Base-by-base conservation (phyloP, 1,140 invertebrate species). In the Nasonia vitripennis region DNA sequence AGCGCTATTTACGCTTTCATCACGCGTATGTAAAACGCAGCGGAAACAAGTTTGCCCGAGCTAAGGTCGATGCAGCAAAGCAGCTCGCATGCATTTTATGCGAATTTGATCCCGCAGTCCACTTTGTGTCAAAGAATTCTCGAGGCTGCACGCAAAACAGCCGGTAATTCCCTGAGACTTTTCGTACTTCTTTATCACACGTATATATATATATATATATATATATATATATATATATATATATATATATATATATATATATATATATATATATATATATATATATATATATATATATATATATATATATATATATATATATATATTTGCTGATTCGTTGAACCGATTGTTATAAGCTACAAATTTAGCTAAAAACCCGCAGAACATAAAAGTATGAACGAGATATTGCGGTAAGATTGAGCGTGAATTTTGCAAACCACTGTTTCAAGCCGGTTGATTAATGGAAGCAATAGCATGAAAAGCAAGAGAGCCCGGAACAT, bases 1-100 rank as follows among this genome's bases (percentile, higher is more conserved):
- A 71, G 27, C 68, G 23, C 68, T 71, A 71, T 71, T 71, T 31
- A 34, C 68, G 68, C 68, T 71, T 71, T 71, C 68, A 34, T 34
- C 68, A 14, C 68, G 31, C 68, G 68, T 71, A 71, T 71, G 68
- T 27, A 31, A 71, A 71, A 71, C 68, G 68, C 31, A 71, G 31
- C 31, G 68, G 68, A 71, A 71, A 71, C 68, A 71, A 71, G 68
- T 71, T 71, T 27, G 27, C 23, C 23, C 10, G 68, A 71, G 23
- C 68, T 31, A 71, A 71, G 68, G 23, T 12, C 34, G 68, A 71
- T 71, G 68, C 68, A 17, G 23, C 23, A 71, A 71, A 71, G 27
- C 68, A 71, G 68, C 27, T 27, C 31, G 68, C 68, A 71, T 71
- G 27, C 10, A 71, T 71, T 71, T 71, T 71, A 71, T 17, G 68